phyloP scores from a whole-genome alignment of 2,797 vertebrate genomes.

The Microtus californicus region DNA sequence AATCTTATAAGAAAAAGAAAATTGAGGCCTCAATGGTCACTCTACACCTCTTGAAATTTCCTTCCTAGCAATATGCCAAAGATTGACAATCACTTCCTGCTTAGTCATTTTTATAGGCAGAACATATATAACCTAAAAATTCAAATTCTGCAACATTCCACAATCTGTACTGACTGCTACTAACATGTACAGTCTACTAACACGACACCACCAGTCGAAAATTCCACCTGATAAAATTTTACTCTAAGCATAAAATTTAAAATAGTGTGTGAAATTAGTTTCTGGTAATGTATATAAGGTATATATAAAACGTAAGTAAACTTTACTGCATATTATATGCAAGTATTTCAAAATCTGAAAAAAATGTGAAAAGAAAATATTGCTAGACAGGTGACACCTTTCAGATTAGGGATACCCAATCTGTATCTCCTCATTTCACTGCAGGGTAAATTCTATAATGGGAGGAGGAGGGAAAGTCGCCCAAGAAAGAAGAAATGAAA shows the following conservation, averaged over 20 bases:
- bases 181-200: neutral
- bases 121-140: neutral
- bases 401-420: neutral
- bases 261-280: neutral
- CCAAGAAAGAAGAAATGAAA: slow-evolving; percentile 25
- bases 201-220: neutral
- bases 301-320: neutral
- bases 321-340: neutral
- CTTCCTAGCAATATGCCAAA: neutral
- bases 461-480: neutral
- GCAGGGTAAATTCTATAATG: neutral
- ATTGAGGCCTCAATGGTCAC: neutral
- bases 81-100: neutral
- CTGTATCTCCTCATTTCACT: neutral
- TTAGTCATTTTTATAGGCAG: neutral
- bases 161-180: neutral
- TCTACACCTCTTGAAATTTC: neutral
- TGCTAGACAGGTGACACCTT: neutral
- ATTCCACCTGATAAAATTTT: neutral
- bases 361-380: neutral
- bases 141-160: neutral
- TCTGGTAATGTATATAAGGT: neutral
- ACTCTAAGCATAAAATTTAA: neutral
- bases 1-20: neutral
- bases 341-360: neutral